phyloP scores from a whole-genome alignment of 2,888 invertebrate genomes.

The Galerucella calmariensis region DNA sequence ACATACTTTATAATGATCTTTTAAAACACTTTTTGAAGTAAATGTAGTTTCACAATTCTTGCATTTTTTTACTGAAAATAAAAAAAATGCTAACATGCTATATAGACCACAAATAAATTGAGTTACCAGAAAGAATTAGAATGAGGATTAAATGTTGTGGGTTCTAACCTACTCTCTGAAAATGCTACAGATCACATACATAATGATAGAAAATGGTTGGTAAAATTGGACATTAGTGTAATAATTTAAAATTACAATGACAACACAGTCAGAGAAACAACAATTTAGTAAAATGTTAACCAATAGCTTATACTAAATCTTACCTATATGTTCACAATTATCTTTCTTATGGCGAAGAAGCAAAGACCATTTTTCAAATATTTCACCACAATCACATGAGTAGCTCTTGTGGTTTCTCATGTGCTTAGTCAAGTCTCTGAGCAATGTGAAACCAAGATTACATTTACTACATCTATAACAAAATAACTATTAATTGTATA shows the following conservation, averaged over 20 bases:
- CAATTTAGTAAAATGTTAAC: too few relatives aligned
- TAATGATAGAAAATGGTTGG: too few relatives aligned
- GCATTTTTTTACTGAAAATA: constrained; percentile 51
- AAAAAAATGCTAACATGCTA: background rate
- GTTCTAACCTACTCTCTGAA: too few relatives aligned
- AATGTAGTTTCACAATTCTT: constrained; percentile 53
- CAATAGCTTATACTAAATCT: constrained; percentile 21
- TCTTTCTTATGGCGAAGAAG: constrained; percentile 52
- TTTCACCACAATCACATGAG: constrained; percentile 55
- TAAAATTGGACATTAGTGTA: too few relatives aligned
- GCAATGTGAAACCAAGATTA: constrained; percentile 48
- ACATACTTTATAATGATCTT: constrained; percentile 49
- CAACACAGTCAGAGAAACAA: too few relatives aligned
- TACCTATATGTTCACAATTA: constrained; percentile 43
- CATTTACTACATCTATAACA: constrained; percentile 54
- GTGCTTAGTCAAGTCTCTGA: constrained; percentile 52
- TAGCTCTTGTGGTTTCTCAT: constrained; percentile 54
- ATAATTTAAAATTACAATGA: too few relatives aligned
- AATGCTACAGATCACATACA: too few relatives aligned
- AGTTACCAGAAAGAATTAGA: too few relatives aligned
- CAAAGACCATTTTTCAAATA: constrained; percentile 54
- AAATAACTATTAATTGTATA: constrained; percentile 3
- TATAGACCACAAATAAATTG: background rate
- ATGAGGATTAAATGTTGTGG: too few relatives aligned
- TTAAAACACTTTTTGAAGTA: constrained; percentile 45